Base-by-base conservation (phyloP, 2,113 vertebrate genomes). In the Lipotes vexillifer region DNA sequence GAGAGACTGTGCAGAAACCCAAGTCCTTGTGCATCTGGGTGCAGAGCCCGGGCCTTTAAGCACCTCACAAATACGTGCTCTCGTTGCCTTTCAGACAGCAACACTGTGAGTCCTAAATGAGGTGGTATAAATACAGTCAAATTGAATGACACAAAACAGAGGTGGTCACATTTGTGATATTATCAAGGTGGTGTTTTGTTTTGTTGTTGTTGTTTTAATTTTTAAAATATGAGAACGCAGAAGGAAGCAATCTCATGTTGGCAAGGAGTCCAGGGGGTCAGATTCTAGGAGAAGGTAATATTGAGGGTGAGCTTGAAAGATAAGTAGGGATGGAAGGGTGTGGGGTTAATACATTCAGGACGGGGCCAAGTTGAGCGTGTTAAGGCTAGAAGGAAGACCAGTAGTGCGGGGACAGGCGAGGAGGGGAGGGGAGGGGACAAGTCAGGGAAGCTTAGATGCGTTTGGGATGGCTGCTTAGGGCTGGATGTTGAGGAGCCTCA, bases 221-320 rank as follows among this genome's bases (percentile, higher is more conserved):
- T 71, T 92, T 83, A 31, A 87, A 90, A 44, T 91, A 17, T 2
- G 55, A 87, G 38, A 88, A 80, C 25, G 89, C 55, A n/a, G 49
- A 88, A 91, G 31, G 41, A 74, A 74, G 4, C 29, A 3, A 36
- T 44, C 77, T 81, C 33, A 4, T 94, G 69, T 90, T 78, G 61
- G 12, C 46, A 41, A 68, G 80, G 31, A 82, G 33, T 61, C 3
- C 20, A 41, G 5, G 20, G 57, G 27, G 41, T 95, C 52, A 52
- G 83, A 72, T 49, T 69, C 72, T 69, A 55, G 80, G 15, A 75
- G 49, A 66, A 33, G 23, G 38, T 74, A 57, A 23, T 77, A 33
- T 25, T 55, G 81, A 84, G 25, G 36, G 41, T 52, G 29, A 93
- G 59, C 49, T 92, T 93, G 71, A 63, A 63, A 90, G 71, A 46